These are phyloP conservation scores for Leuciscus waleckii DNA, from an alignment of 2,797 vertebrate species.

Conservation along the genomic window DNA sequence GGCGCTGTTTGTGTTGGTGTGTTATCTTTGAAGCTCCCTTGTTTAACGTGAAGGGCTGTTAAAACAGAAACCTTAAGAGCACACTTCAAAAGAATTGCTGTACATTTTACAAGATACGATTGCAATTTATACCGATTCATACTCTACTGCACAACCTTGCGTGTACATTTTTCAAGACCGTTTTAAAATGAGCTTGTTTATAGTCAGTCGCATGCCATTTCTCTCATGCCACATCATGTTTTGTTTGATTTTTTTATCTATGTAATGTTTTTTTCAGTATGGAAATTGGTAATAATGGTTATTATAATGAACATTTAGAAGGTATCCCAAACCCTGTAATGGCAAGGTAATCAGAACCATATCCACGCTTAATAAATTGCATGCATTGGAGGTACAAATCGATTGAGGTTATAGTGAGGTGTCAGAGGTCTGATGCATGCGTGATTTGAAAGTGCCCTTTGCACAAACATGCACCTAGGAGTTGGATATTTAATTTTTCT, in stretches of 20 bases:
- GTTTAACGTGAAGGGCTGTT: constrained; percentile 77
- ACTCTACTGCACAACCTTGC: constrained; percentile 52
- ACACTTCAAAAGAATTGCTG: constrained; percentile 63
- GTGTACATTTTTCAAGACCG: constrained; percentile 41
- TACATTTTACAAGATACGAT: constrained; percentile 62
- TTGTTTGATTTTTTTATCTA: constrained; percentile 64
- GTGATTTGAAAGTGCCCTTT: constrained; percentile 13
- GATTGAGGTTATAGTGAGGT: constrained; percentile 36
- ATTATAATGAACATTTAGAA: constrained; percentile 92
- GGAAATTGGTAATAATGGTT: constrained; percentile 98
- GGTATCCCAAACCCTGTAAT: constrained; percentile 90
- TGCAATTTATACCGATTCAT: constrained; percentile 61
- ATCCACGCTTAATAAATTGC: constrained; percentile 47
- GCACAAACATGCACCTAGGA: constrained; percentile 43
- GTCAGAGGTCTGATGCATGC: constrained; percentile 63
- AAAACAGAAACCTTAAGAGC: constrained; percentile 67
- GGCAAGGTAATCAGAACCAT: constrained; percentile 86
- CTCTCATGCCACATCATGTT: constrained; percentile 63
- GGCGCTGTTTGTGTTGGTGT: constrained; percentile 73
- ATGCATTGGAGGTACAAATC: constrained; percentile 64
- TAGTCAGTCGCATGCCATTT: constrained; percentile 67
- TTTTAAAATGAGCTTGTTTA: constrained; percentile 18
- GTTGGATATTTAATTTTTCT: constrained; percentile 64
- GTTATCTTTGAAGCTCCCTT: constrained; percentile 73
- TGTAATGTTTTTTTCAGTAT: constrained; percentile 89